Evolutionary conservation across 1,140 invertebrate genomes (phyloP).

Genomic region (Diuraphis noxia): DNA sequence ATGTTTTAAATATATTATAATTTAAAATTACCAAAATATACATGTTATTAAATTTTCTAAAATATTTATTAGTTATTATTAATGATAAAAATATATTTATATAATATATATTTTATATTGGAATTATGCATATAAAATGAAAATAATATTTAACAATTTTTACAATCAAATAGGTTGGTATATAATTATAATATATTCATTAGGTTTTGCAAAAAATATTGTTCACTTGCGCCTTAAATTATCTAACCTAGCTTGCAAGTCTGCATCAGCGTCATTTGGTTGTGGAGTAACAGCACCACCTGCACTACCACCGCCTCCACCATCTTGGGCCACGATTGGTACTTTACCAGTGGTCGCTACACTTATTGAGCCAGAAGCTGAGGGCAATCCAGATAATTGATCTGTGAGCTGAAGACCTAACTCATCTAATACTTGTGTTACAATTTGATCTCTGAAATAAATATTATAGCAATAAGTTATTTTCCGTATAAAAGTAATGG

Average conservation of each 20-base stretch:
- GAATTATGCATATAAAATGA: constrained; percentile 29
- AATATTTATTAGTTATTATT: background rate
- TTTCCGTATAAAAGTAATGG: background rate
- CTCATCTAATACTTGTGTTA: constrained; percentile 94
- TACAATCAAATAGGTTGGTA: constrained; percentile 39
- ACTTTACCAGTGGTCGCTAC: constrained; percentile 64
- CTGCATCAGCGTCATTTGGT: constrained; percentile 84
- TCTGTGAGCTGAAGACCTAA: constrained; percentile 92
- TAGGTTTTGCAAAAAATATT: background rate
- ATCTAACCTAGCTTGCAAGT: constrained; percentile 91
- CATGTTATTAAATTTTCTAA: constrained; percentile 22
- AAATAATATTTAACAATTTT: constrained; percentile 37
- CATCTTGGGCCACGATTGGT: constrained; percentile 62
- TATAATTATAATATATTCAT: background rate
- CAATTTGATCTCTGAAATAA: constrained; percentile 77
- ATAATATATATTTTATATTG: background rate
- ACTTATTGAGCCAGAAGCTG: constrained; percentile 67
- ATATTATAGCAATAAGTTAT: constrained; percentile 36
- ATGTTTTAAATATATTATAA: constrained; percentile 9
- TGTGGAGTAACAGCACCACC: constrained; percentile 62
- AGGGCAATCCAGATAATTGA: constrained; percentile 83
- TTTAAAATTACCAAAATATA: constrained; percentile 43
- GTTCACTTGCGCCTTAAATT: constrained; percentile 88
- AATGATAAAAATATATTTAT: constrained; percentile 16
- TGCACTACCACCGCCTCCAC: constrained; percentile 54